A percentile compares a stretch with the other conserved stretches of the same genome.
These are phyloP conservation scores for Pempheris klunzingeri DNA, from an alignment of 2,797 vertebrate species.

Conservation along the genomic window DNA sequence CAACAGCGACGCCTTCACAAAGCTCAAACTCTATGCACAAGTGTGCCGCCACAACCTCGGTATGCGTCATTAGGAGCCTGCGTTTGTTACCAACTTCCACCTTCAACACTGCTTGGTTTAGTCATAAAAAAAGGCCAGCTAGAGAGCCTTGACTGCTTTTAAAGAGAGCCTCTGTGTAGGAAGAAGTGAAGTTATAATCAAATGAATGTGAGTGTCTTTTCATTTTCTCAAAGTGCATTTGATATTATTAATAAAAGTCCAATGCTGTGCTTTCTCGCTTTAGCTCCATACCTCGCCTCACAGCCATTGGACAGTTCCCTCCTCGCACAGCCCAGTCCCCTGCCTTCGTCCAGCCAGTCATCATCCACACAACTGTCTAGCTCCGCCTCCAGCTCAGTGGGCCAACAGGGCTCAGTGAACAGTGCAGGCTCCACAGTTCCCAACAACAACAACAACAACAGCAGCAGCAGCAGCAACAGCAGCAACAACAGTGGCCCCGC, in stretches of 20 bases:
- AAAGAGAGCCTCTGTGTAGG: constrained; percentile 45
- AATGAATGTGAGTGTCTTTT: constrained; percentile 29
- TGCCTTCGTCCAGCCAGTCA: constrained; percentile 86
- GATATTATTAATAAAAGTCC: constrained; percentile 28
- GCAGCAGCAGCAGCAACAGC: constrained; percentile 70
- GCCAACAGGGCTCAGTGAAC: constrained; percentile 85
- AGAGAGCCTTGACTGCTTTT: constrained; percentile 45
- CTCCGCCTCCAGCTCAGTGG: constrained; percentile 71
- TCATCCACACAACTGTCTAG: constrained; percentile 84
- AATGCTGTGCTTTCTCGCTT: constrained; percentile 46
- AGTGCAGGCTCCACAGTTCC: constrained; percentile 81
- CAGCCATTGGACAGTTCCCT: constrained; percentile 95
- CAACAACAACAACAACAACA: constrained; percentile 76
- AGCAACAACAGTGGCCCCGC: constrained; percentile 75
- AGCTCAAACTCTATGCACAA: constrained; percentile 98
- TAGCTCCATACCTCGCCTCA: constrained; percentile 97
- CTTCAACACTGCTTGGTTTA: constrained; percentile 24
- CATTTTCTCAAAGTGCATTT: constrained; percentile 8
- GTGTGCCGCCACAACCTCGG: constrained; percentile 97
- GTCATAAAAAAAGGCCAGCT: constrained; percentile 44
- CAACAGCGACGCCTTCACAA: constrained; percentile 93
- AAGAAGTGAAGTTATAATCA: constrained; percentile 32
- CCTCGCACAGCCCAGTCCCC: constrained; percentile 91
- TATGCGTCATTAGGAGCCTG: constrained; percentile 68
- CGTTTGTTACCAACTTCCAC: constrained; percentile 35